Evolutionary conservation across 92 coral and sea anemone species (phyloP), one percentile per base, ranked within the genome.

Genomic region (Porites divaricata): DNA sequence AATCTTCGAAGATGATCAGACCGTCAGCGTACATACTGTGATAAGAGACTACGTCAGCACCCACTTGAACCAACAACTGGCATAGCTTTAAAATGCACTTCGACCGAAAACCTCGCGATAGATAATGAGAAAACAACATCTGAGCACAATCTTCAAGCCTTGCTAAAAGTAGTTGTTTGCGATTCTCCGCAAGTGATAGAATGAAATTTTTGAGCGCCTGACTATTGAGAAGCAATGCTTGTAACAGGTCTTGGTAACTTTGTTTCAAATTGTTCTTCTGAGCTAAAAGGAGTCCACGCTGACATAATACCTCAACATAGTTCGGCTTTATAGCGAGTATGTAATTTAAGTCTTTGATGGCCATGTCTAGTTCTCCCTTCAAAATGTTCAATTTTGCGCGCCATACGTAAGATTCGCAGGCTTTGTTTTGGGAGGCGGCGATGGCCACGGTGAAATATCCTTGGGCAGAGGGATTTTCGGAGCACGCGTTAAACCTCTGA

Each of bases 11-110:
- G 51, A 96, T 86, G 77, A 96, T 90, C 10, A 87, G 85, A 1
- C 95, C 98, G 83, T 96, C 96, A 17, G 98, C 98, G 68, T 87
- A 88, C 74, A 91, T 90, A 65, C 95, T 92, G 70, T 90, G 96
- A 63, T 92, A 91, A 48, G 91, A 86, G 63, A 91, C 85, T n/a
- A 74, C 84, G 6, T 87, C 80, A 12, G 88, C 69, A 16, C 79
- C 89, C 13, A 90, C 80, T 51, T 91, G 81, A 58, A 96, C 96
- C 57, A 96, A 85, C n/a, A 96, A 86, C 41, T 83, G 81, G 51
- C 96, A 88, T 35, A 96, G 90, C 66, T 88, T 92, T n/a, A 94
- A 26, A 13, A 96, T 90, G 19, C 84, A 80, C 64, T 90, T 89
- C n/a, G 95, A 91, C 53, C 90, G 93, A 74, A 76, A 77, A 8